Evolutionary conservation across 2,797 vertebrate species (phyloP).

Genomic region (Anas acuta): DNA sequence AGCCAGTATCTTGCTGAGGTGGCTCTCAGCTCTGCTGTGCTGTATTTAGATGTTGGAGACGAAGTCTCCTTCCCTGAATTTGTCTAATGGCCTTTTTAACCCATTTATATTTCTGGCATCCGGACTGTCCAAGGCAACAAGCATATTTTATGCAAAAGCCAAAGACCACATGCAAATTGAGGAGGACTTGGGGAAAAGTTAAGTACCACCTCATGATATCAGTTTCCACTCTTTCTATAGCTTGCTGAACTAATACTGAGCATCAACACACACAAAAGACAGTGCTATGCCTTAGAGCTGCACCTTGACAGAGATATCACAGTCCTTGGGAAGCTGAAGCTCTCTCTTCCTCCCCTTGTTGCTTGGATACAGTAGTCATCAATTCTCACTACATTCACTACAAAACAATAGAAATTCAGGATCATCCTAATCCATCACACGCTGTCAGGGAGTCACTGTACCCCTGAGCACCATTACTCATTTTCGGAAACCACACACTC

Average conservation of each 20-base stretch:
- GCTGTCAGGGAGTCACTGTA: slow-evolving; percentile 50
- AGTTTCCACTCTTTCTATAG: neutral
- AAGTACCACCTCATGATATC: neutral
- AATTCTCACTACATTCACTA: slow-evolving; percentile 45
- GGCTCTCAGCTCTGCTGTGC: rapidly evolving
- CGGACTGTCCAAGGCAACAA: neutral
- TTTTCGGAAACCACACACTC: neutral
- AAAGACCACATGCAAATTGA: neutral
- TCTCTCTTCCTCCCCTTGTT: slow-evolving; percentile 43
- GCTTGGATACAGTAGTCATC: slow-evolving; percentile 54
- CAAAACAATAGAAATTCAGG: slow-evolving; percentile 64
- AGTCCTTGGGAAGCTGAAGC: neutral
- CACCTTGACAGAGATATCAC: neutral
- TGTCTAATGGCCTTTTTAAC: neutral
- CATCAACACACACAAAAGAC: neutral
- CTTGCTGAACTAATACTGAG: neutral
- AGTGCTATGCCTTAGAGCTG: neutral
- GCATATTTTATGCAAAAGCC: neutral
- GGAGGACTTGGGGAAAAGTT: neutral
- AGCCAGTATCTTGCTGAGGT: neutral
- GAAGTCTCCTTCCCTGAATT: neutral
- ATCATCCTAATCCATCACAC: slow-evolving; percentile 72
- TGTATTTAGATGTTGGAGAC: neutral
- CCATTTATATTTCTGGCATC: neutral
- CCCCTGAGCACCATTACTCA: slow-evolving; percentile 4